phyloP scores from a whole-genome alignment of 2,888 invertebrate genomes.

The Agonopterix subpropinquella region DNA sequence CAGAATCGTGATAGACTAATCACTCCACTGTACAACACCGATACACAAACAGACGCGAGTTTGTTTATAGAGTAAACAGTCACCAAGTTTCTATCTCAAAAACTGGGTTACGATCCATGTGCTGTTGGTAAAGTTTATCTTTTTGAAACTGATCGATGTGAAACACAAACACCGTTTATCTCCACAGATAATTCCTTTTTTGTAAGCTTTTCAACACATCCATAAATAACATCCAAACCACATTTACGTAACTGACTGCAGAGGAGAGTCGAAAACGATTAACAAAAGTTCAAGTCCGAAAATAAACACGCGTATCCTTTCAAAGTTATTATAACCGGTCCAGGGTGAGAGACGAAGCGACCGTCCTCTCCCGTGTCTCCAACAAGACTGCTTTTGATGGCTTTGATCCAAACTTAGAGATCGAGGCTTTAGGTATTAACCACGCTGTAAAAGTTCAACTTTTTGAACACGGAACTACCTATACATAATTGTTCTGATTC shows the following conservation, averaged over 20 bases:
- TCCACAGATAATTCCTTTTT: too few relatives aligned
- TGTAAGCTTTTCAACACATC: too few relatives aligned
- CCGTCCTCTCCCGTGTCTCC: slow-evolving; percentile 36
- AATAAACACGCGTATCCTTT: slow-evolving; percentile 58
- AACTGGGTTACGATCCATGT: slow-evolving; percentile 38
- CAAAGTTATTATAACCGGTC: slow-evolving; percentile 31
- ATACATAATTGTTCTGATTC: slow-evolving; percentile 5
- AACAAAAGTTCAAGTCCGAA: slow-evolving; percentile 48
- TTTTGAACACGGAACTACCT: slow-evolving; percentile 16
- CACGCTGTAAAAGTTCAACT: slow-evolving; percentile 18
- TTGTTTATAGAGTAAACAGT: slow-evolving; percentile 41
- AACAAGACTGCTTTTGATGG: slow-evolving; percentile 42
- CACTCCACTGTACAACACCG: slow-evolving; percentile 18
- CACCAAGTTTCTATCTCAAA: slow-evolving; percentile 23
- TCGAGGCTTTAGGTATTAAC: not conserved
- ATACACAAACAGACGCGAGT: slow-evolving; percentile 28
- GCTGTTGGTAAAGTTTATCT: slow-evolving; percentile 32
- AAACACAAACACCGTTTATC: not conserved
- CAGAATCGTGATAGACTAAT: slow-evolving; percentile 18
- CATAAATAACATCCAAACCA: not conserved
- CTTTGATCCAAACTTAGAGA: not conserved
- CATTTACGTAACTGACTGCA: slow-evolving; percentile 21
- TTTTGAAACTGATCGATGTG: slow-evolving; percentile 20
- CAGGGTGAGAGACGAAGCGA: slow-evolving; percentile 31
- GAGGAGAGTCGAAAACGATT: slow-evolving; percentile 43